Percentiles rank a stretch among this genome's conserved stretches.
Evolutionary conservation across 2,797 vertebrate genomes (phyloP).

Genomic region (Falco biarmicus): DNA sequence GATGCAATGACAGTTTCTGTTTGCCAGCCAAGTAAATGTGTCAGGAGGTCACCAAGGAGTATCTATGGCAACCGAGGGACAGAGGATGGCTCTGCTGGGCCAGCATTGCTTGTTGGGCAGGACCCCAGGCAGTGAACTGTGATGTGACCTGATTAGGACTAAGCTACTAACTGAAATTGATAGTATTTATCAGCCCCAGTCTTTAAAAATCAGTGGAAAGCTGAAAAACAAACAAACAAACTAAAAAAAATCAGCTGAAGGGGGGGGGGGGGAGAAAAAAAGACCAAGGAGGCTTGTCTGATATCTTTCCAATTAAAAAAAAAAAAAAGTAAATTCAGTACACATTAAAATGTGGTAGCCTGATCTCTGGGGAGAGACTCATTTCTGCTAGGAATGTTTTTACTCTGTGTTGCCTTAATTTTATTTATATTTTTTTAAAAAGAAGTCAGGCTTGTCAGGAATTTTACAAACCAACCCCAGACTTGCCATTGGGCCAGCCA

Average conservation of each 20-base stretch:
- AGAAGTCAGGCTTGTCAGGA: slow-evolving; percentile 1
- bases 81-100: slow-evolving; percentile 17
- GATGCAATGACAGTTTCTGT: slow-evolving; percentile 36
- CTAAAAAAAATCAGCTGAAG: neutral
- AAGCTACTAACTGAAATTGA: neutral
- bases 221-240: neutral
- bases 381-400: slow-evolving; percentile 25
- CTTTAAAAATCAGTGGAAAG: neutral
- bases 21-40: slow-evolving; percentile 25
- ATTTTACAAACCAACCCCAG: slow-evolving; percentile 23
- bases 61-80: slow-evolving; percentile 12
- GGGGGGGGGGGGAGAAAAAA: neutral
- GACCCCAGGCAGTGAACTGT: slow-evolving; percentile 3
- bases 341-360: neutral
- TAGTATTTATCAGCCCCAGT: neutral
- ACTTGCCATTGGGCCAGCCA: slow-evolving; percentile 31
- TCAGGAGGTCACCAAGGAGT: slow-evolving; percentile 19
- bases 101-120: neutral
- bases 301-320: neutral
- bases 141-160: slow-evolving; percentile 10
- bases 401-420: slow-evolving; percentile 34
- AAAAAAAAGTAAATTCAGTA: neutral
- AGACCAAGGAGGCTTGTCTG: neutral
- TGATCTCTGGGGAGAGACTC: slow-evolving; percentile 4
- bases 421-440: neutral